phyloP scores from a whole-genome alignment of 2,113 vertebrate genomes.

The Bolborhynchus lineola region DNA sequence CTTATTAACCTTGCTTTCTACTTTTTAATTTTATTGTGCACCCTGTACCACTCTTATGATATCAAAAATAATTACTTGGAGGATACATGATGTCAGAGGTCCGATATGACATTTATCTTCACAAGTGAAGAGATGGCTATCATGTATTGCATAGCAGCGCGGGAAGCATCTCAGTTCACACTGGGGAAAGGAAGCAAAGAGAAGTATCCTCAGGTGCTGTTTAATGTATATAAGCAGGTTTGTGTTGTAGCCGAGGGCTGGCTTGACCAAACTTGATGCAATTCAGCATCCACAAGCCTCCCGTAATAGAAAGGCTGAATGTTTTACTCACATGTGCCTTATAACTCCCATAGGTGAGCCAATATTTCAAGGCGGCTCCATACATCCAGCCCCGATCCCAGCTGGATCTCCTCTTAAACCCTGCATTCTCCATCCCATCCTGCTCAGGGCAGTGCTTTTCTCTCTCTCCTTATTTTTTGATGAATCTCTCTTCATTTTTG shows the following conservation, averaged over 20 bases:
- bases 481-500: not conserved
- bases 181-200: not conserved
- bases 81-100: constrained; percentile 65
- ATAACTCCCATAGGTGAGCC: not conserved
- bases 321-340: not conserved
- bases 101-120: constrained; percentile 62
- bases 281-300: not conserved
- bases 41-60: constrained; percentile 57
- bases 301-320: not conserved
- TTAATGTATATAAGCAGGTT: not conserved
- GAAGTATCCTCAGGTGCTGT: not conserved
- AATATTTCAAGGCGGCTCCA: accelerated
- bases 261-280: not conserved
- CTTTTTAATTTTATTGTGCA: constrained; percentile 70
- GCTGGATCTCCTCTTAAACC: not conserved
- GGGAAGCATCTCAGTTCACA: not conserved
- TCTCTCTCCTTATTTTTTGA: not conserved
- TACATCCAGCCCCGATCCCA: not conserved
- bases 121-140: constrained; percentile 24
- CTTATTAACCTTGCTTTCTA: constrained; percentile 71
- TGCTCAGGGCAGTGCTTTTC: not conserved
- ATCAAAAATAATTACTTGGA: constrained; percentile 65
- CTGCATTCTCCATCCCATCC: not conserved
- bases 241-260: accelerated
- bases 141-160: not conserved